Evolutionary conservation across 2,888 invertebrate genomes (phyloP), one percentile per base, ranked within the genome.

Genomic region (Abrostola triplasia): DNA sequence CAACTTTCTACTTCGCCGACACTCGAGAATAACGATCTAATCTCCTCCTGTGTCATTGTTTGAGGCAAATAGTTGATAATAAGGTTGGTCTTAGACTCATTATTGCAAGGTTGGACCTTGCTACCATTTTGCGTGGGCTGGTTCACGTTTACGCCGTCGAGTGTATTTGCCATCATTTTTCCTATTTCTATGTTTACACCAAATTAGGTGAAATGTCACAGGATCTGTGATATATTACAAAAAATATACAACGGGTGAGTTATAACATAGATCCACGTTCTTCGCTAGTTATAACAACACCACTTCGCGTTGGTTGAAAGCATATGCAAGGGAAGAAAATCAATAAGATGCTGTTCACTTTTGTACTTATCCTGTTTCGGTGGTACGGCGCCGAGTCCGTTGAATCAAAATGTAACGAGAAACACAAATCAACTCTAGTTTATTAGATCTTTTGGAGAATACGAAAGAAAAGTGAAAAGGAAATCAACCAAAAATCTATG

Each of bases 51-150:
- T 70, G 98, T 98, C 98, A 99, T 99, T 68, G 98, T 99, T 95
- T 99, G 99, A 80, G 99, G 99, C 92, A 99, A 96, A 95, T 99
- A 99, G 95, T 99, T 99, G 84, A 99, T 99, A 92, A 99, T 99
- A 82, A 99, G 96, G 95, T 99, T 99, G 82, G 99, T 99, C 95
- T 98, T 98, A 77, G 98, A 98, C 95, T 99, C 98, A 91, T 98
- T 97, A 89, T 97, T 97, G 86, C 97, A 97, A 75, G 95, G 94
- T 84, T 95, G 95, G 77, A 95, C 88, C 90, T 94, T 94, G 93
- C 97, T 96, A 90, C 98, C 98, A 95, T 98, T 98, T 95, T 98
- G 98, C 91, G 95, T 95, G 87, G 95, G 95, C 86, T 94, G 94
- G 90, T 93, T 94, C 87, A 89, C 90, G 89, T 94, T 94, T 84